phyloP scores from a whole-genome alignment of 1,140 invertebrate species.

The Atopsyche davidsoni region DNA sequence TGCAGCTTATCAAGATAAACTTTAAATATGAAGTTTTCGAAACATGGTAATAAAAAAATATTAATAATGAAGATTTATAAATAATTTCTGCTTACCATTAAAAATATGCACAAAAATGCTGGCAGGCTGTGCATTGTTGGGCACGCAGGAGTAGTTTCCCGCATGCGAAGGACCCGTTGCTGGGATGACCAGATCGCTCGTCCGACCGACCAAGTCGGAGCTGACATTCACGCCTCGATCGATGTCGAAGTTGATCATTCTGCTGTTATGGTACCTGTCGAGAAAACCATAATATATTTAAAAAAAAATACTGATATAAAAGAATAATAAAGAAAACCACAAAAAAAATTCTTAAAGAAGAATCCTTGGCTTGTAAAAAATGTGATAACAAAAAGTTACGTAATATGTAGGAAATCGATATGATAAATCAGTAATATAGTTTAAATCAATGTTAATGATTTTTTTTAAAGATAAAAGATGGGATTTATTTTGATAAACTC shows the following conservation, averaged over 20 bases:
- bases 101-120: conserved; percentile 81
- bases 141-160: conserved; percentile 83
- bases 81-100: conserved; percentile 55
- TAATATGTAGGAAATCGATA: background rate
- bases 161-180: conserved; percentile 55
- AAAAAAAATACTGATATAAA: conserved; percentile 1
- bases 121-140: conserved; percentile 77
- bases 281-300: too few relatives aligned
- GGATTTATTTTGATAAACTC: conserved; percentile 23
- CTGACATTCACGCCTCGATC: conserved; percentile 78
- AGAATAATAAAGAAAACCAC: background rate
- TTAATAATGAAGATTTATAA: background rate
- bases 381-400: background rate
- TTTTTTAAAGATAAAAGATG: conserved; percentile 1
- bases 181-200: conserved; percentile 44
- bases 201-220: conserved; percentile 50
- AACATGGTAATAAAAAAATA: background rate
- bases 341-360: too few relatives aligned
- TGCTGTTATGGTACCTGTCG: conserved; percentile 71
- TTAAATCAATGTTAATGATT: too few relatives aligned
- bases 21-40: too few relatives aligned
- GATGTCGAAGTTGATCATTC: conserved; percentile 84
- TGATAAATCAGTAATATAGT: too few relatives aligned
- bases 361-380: too few relatives aligned
- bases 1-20: too few relatives aligned